A percentile compares a stretch with the other conserved stretches of the same genome.
Conservation (phyloP, 2,888 invertebrate genomes). For the Sphaerophoria taeniata region DNA sequence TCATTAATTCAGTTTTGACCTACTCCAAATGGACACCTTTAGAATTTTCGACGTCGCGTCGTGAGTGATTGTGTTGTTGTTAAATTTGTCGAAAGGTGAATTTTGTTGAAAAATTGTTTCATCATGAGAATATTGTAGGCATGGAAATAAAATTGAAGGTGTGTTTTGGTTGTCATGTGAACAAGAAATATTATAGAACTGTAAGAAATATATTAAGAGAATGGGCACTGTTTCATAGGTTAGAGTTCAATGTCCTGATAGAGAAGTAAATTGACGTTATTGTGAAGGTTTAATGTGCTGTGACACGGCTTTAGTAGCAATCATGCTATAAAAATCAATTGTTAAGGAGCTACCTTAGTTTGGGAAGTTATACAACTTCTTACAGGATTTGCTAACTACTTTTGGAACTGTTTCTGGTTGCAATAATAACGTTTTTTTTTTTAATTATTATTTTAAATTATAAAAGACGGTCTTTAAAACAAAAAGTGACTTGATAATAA, state of each 20-base stretch:
- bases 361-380: no score
- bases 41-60: neutral
- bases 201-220: neutral
- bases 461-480: no score
- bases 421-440: no score
- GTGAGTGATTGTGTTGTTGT: constrained; percentile 29
- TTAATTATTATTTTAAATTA: no score
- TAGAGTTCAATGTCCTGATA: constrained; percentile 57
- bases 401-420: no score
- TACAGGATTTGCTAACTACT: no score
- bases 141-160: constrained; percentile 42
- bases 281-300: neutral
- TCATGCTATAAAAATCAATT: no score
- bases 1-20: constrained; percentile 51
- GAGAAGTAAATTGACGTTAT: neutral
- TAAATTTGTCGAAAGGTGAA: neutral
- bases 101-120: constrained; percentile 24
- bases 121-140: neutral
- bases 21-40: constrained; percentile 35
- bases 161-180: constrained; percentile 61
- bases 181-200: constrained; percentile 26
- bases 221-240: constrained; percentile 3
- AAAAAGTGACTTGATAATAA: no score
- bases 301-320: neutral
- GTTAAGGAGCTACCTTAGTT: no score